These are phyloP conservation scores for Nephotettix cincticeps DNA, from an alignment of 1,140 invertebrate genomes.

Conservation along the genomic window DNA sequence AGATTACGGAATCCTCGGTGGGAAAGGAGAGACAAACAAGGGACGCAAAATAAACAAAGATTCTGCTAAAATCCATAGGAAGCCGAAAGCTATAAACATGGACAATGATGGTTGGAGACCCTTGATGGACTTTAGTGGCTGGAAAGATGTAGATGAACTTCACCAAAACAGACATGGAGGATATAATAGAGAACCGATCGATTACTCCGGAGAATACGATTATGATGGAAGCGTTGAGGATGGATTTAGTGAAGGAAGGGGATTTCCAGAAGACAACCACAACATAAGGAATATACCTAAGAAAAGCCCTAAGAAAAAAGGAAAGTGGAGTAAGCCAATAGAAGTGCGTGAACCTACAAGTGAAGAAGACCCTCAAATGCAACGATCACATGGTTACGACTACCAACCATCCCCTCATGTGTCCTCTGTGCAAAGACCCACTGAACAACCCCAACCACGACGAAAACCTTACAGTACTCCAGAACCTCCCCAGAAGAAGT, in stretches of 20 bases:
- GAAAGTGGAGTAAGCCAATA: conserved; percentile 11
- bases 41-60: no score
- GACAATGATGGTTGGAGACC: neutral
- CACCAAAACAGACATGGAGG: no score
- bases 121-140: neutral
- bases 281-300: neutral
- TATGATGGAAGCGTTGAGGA: neutral
- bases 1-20: no score
- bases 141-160: neutral
- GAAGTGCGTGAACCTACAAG: neutral
- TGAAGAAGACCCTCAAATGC: neutral
- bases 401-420: no score
- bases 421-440: no score
- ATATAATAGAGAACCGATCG: no score
- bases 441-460: neutral
- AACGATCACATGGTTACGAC: no score
- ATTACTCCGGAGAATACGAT: no score
- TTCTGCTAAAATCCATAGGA: no score
- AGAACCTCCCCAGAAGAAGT: neutral
- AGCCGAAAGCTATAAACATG: no score
- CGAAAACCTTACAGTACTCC: neutral
- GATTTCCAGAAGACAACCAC: neutral
- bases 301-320: neutral
- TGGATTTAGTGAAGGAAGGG: neutral
- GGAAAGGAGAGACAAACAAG: no score